Conservation (phyloP, 1,140 invertebrate genomes). For the Ceratina japonica region DNA sequence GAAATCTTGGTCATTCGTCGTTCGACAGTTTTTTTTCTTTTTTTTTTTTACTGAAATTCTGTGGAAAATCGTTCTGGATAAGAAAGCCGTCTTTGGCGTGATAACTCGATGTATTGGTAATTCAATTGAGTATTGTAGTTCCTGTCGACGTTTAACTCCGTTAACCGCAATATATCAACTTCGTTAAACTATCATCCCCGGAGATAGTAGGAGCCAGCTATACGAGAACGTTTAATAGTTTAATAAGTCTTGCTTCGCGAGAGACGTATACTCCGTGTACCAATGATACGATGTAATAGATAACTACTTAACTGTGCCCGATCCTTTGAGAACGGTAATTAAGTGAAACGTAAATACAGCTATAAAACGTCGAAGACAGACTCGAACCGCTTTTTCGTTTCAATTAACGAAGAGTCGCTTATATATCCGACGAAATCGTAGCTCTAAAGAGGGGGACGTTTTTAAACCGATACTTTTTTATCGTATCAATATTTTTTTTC, state of each 20-base stretch:
- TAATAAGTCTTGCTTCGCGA: constrained; percentile 10
- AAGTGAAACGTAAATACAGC: neutral
- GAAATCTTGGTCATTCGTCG: too few species aligned
- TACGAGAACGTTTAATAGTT: constrained; percentile 18
- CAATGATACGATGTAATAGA: neutral
- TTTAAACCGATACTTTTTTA: neutral
- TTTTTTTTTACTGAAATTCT: too few species aligned
- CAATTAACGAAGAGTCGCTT: too few species aligned
- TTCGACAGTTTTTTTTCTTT: too few species aligned
- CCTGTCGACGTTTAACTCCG: constrained; percentile 4
- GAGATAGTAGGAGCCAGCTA: neutral
- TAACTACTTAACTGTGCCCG: too few species aligned
- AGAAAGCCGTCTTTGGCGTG: too few species aligned
- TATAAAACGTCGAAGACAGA: too few species aligned
- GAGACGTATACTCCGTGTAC: neutral
- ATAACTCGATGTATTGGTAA: neutral
- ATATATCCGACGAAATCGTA: too few species aligned
- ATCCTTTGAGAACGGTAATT: neutral
- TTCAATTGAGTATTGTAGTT: constrained; percentile 1
- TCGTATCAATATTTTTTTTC: neutral
- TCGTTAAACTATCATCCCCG: constrained; percentile 21
- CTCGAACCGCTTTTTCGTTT: too few species aligned
- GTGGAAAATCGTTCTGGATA: too few species aligned
- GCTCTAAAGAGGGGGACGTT: neutral
- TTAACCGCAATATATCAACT: constrained; percentile 18